phyloP scores from a whole-genome alignment of 2,797 vertebrate species.

The Carapus acus region DNA sequence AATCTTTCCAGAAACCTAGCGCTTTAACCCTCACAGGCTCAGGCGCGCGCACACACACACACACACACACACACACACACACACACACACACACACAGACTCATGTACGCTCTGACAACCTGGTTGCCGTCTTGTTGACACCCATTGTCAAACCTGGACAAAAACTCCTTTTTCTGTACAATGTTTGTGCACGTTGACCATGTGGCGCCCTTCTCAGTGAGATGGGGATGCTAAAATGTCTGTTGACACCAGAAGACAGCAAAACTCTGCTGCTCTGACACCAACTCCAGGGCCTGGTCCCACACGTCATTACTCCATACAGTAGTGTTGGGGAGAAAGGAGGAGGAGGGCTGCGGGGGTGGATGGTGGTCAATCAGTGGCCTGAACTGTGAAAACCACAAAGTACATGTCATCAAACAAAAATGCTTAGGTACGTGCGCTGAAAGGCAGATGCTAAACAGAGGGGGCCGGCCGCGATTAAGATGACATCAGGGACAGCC shows the following conservation, averaged over 20 bases:
- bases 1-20: slow-evolving; percentile 54
- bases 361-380: slow-evolving; percentile 49
- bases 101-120: slow-evolving; percentile 49
- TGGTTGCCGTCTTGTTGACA: slow-evolving; percentile 58
- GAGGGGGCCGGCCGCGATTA: slow-evolving; percentile 62
- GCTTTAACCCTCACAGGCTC: slow-evolving; percentile 43
- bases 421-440: slow-evolving; percentile 69
- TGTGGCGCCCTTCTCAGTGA: slow-evolving; percentile 62
- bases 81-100: too few relatives aligned
- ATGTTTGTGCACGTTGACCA: slow-evolving; percentile 55
- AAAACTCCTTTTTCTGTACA: slow-evolving; percentile 61
- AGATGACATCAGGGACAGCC: slow-evolving; percentile 71
- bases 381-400: slow-evolving; percentile 61
- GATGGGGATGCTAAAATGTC: slow-evolving; percentile 51
- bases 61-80: slow-evolving; percentile 37
- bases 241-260: slow-evolving; percentile 59
- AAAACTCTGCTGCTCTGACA: slow-evolving; percentile 38
- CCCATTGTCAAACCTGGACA: slow-evolving; percentile 69
- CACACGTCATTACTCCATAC: slow-evolving; percentile 41
- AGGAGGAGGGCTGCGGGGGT: slow-evolving; percentile 2
- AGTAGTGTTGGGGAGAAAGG: slow-evolving; percentile 14
- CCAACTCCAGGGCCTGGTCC: slow-evolving; percentile 31
- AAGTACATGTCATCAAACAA: slow-evolving; percentile 71
- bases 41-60: slow-evolving; percentile 2
- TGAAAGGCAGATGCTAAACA: slow-evolving; percentile 75